These are phyloP conservation scores for Anarrhichthys ocellatus DNA, from an alignment of 2,113 vertebrate species.

Conservation along the genomic window DNA sequence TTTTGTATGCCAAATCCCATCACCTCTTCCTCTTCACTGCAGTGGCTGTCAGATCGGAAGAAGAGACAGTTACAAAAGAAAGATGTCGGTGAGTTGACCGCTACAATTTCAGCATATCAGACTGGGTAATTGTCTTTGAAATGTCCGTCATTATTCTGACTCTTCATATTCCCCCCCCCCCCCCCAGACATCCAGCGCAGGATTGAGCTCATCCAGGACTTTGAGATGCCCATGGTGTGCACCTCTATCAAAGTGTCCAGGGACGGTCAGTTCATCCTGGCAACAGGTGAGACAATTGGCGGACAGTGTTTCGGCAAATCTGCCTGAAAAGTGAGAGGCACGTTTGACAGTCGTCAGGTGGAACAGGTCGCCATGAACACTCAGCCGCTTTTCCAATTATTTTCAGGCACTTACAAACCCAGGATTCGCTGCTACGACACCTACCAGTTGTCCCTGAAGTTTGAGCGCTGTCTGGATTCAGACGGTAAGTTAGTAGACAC, in stretches of 20 bases:
- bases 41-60: conserved; percentile 98
- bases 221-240: conserved; percentile 97
- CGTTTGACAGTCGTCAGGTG: not conserved
- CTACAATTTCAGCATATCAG: not conserved
- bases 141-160: not conserved
- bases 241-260: conserved; percentile 93
- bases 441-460: conserved; percentile 96
- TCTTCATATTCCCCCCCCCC: not conserved
- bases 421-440: conserved; percentile 95
- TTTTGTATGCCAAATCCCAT: not conserved
- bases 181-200: conserved; percentile 91
- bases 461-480: conserved; percentile 96
- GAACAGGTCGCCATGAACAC: not conserved
- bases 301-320: not conserved
- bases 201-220: conserved; percentile 99
- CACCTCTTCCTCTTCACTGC: conserved; percentile 30
- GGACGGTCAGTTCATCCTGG: conserved; percentile 96
- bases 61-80: conserved; percentile 95
- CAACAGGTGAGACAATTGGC: conserved; percentile 84
- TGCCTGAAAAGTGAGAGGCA: not conserved
- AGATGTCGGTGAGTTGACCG: conserved; percentile 91
- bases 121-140: rapidly evolving
- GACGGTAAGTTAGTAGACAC: conserved; percentile 85
- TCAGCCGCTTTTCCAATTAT: not conserved
- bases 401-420: conserved; percentile 95